Conservation (phyloP, 2,113 vertebrate species). For the Melospiza georgiana region DNA sequence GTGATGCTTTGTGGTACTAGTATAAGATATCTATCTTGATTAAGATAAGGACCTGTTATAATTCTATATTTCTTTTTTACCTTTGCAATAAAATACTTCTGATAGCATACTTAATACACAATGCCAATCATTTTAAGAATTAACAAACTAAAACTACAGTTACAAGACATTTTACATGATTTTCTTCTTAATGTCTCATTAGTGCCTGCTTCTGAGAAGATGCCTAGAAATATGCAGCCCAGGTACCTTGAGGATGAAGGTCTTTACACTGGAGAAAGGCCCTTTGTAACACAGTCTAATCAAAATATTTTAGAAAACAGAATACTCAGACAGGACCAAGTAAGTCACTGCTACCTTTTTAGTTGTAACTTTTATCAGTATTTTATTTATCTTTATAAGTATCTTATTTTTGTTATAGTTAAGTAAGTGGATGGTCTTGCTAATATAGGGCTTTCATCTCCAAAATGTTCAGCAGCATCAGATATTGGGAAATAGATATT, state of each 20-base stretch:
- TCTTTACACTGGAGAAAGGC: constrained; percentile 89
- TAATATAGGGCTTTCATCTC: neutral
- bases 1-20: neutral
- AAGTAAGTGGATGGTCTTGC: neutral
- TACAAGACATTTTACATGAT: neutral
- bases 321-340: constrained; percentile 83
- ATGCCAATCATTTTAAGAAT: neutral
- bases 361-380: neutral
- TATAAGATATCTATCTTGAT: neutral
- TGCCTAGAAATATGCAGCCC: constrained; percentile 87
- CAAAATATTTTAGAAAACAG: constrained; percentile 93
- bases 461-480: neutral
- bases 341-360: constrained; percentile 50
- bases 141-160: neutral
- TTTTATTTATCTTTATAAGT: neutral
- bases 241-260: constrained; percentile 94
- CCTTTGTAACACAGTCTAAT: constrained; percentile 76
- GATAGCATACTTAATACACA: neutral
- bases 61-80: neutral
- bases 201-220: constrained; percentile 87
- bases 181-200: neutral
- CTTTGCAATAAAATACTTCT: neutral
- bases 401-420: neutral
- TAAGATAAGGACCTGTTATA: neutral
- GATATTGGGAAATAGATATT: neutral